These are phyloP conservation scores for Coilia nasus DNA, from an alignment of 2,797 vertebrate species.

Conservation along the genomic window DNA sequence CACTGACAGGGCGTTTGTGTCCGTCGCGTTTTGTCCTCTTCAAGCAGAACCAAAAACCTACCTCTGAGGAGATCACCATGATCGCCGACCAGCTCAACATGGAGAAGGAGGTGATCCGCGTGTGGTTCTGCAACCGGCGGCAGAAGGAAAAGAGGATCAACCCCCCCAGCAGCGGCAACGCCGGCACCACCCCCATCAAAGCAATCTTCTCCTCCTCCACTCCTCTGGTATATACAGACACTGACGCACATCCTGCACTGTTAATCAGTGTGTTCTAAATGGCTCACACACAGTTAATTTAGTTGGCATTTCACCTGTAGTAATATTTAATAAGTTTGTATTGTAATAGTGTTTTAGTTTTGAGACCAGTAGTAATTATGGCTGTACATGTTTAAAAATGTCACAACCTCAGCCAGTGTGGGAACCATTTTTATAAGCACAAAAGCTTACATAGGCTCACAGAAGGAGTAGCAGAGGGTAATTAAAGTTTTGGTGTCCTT, in stretches of 20 bases:
- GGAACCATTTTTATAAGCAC: too few relatives aligned
- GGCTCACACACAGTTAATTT: too few relatives aligned
- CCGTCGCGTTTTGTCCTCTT: constrained; percentile 73
- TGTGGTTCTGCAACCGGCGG: constrained; percentile 99
- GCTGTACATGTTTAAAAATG: too few relatives aligned
- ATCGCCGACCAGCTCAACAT: constrained; percentile 99
- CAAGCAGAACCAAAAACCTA: constrained; percentile 99
- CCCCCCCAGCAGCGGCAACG: constrained; percentile 90
- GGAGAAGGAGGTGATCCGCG: constrained; percentile 99
- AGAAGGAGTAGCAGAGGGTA: too few relatives aligned
- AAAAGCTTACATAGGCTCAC: too few relatives aligned
- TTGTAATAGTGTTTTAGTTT: too few relatives aligned
- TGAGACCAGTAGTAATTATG: too few relatives aligned
- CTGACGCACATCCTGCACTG: neutral
- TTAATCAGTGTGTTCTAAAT: too few relatives aligned
- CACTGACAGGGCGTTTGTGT: constrained; percentile 70
- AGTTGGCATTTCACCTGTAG: too few relatives aligned
- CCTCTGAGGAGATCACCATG: constrained; percentile 99
- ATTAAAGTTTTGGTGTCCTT: too few relatives aligned
- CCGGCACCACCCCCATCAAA: constrained; percentile 91
- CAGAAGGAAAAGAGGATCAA: constrained; percentile 99
- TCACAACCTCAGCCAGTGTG: too few relatives aligned
- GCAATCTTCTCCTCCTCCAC: constrained; percentile 92
- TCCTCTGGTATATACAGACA: constrained; percentile 84
- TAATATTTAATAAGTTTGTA: too few relatives aligned